Percentiles rank a stretch among this genome's conserved stretches.
Conservation (phyloP, 2,797 vertebrate genomes). For the Acropternis orthonyx region DNA sequence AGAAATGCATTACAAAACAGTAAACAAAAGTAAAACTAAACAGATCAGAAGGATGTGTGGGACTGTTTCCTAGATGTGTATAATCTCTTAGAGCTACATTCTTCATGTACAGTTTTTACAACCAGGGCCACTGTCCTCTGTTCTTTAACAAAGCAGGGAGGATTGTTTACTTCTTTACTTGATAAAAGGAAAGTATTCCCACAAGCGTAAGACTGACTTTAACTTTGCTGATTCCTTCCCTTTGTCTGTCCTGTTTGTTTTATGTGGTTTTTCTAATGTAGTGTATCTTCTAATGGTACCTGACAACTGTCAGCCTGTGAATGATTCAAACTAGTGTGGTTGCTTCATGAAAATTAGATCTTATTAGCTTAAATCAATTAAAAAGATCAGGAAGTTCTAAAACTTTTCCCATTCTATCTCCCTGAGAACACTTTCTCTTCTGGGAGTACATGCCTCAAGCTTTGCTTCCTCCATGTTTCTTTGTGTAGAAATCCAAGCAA, state of each 20-base stretch:
- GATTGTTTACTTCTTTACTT: not conserved
- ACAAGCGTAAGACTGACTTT: not conserved
- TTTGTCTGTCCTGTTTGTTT: not conserved
- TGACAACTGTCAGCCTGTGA: not conserved
- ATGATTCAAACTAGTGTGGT: not conserved
- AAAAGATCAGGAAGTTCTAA: not conserved
- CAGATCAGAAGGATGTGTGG: not conserved
- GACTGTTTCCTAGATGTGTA: not conserved
- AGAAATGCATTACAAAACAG: not conserved
- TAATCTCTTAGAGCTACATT: not conserved
- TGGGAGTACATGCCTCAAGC: not conserved
- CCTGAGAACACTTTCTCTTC: not conserved
- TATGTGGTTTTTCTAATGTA: not conserved
- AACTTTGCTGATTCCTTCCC: not conserved
- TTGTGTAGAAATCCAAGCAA: not conserved
- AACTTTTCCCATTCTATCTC: not conserved
- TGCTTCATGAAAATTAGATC: not conserved
- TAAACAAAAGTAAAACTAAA: not conserved
- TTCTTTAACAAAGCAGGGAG: not conserved
- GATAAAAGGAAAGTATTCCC: not conserved
- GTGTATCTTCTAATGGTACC: not conserved
- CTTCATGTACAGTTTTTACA: not conserved
- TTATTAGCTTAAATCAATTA: not conserved
- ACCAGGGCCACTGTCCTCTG: not conserved
- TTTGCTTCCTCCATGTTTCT: not conserved